Base-by-base conservation (phyloP, 2,113 vertebrate species). In the Amphiprion percula region DNA sequence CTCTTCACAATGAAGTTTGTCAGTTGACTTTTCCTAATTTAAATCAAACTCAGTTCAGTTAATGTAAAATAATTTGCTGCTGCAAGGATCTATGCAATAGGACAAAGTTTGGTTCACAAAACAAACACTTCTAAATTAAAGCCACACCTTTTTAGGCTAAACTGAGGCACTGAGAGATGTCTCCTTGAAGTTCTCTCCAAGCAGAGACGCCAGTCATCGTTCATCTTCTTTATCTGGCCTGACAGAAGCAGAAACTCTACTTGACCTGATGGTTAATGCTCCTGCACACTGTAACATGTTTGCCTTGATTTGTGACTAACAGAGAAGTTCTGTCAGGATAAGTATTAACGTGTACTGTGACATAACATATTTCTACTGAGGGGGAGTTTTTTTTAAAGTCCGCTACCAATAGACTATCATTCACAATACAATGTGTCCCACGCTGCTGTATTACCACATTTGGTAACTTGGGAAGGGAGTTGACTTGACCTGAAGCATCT, bases 121-220 rank as follows among this genome's bases (percentile, higher is more conserved):
- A 52, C 19, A 21, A 7, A 10, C 74, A n/a, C 65, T 65, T 72
- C 46, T 12, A 47, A 9, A 9, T 47, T 50, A n/a, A 14, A 53
- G 24, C 4, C 17, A 28, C 12, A 44, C 52, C 21, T 53, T 60
- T 53, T 65, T 14, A 70, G 8, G 16, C 17, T 70, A 24, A 73
- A 53, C 21, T 65, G 19, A 21, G 1, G 12, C 33, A 26, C 21
- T 65, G 30, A 68, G 33, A 86, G 61, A 77, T 64, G 9, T 17
- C 41, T 53, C 74, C 24, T 28, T 61, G 61, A 58, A 65, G 33
- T 3, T 26, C 60, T 75, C 28, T 24, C 11, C 30, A 60, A 53
- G 49, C 4, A 78, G 76, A 71, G 55, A 81, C 85, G 61, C 77
- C 86, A 61, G 63, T 79, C 86, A 84, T 80, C 83, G 77, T 77